These are phyloP conservation scores for Helostoma temminkii DNA, from an alignment of 2,797 vertebrate species.

Conservation along the genomic window DNA sequence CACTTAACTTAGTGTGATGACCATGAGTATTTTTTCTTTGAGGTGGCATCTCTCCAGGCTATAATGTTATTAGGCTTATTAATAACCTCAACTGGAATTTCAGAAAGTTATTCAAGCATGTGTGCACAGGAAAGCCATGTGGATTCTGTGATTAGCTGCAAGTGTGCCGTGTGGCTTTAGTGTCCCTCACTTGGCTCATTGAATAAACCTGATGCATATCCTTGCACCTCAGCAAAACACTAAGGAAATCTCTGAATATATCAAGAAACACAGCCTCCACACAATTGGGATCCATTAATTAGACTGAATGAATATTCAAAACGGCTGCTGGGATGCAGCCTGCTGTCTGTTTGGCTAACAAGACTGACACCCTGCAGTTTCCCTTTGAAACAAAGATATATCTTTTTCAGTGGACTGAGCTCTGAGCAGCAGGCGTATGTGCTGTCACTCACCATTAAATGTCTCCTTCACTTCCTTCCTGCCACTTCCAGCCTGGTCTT, in stretches of 20 bases:
- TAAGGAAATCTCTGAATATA: conserved; percentile 40
- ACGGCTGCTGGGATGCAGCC: conserved; percentile 61
- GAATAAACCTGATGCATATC: conserved; percentile 48
- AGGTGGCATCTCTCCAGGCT: conserved; percentile 49
- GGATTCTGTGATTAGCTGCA: conserved; percentile 62
- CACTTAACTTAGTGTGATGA: conserved; percentile 50
- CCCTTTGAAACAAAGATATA: conserved; percentile 39
- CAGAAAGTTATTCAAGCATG: conserved; percentile 46
- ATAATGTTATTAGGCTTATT: conserved; percentile 46
- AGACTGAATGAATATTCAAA: conserved; percentile 75
- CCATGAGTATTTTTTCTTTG: conserved; percentile 46
- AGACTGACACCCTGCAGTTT: conserved; percentile 69
- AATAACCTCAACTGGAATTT: conserved; percentile 49
- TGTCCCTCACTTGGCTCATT: conserved; percentile 32
- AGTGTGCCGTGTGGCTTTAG: conserved; percentile 35
- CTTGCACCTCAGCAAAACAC: conserved; percentile 17
- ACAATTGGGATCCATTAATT: conserved; percentile 69
- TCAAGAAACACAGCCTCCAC: conserved; percentile 54
- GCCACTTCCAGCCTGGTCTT: conserved; percentile 20
- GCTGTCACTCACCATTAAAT: conserved; percentile 40
- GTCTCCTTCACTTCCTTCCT: conserved; percentile 34
- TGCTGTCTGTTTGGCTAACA: conserved; percentile 68
- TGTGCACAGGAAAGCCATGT: conserved; percentile 48
- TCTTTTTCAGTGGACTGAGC: conserved; percentile 62
- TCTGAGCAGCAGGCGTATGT: conserved; percentile 55